Evolutionary conservation across 2,797 vertebrate species (phyloP).

Genomic region (Lepilemur septentrionalis): DNA sequence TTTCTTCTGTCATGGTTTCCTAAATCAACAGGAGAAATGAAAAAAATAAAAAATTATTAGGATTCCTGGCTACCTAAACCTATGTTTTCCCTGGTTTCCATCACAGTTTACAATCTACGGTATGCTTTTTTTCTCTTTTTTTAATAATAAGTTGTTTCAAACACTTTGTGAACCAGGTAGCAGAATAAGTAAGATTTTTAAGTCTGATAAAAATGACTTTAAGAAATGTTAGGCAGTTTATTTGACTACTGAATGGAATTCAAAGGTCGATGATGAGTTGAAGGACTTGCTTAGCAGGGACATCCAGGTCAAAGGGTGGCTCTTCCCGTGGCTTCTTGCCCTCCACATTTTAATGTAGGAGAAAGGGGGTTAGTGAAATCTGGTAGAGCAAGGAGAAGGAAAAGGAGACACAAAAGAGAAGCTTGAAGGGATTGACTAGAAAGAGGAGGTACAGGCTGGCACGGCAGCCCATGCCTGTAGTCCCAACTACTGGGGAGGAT

Average conservation of each 20-base stretch:
- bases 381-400: not conserved
- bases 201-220: not conserved
- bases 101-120: not conserved
- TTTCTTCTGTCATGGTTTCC: slow-evolving; percentile 81
- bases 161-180: not conserved
- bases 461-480: not conserved
- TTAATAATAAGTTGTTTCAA: not conserved
- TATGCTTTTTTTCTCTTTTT: not conserved
- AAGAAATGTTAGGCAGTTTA: not conserved
- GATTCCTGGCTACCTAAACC: not conserved
- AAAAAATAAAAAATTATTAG: not conserved
- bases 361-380: not conserved
- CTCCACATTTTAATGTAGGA: not conserved
- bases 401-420: not conserved
- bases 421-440: not conserved
- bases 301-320: not conserved
- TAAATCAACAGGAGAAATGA: slow-evolving; percentile 71
- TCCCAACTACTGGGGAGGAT: not conserved
- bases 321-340: not conserved
- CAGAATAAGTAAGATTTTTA: slow-evolving; percentile 1
- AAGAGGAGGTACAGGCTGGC: not conserved
- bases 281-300: not conserved
- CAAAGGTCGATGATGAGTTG: not conserved
- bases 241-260: not conserved
- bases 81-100: not conserved